Base-by-base conservation (phyloP, 2,888 invertebrate genomes). In the Seira ritae region DNA sequence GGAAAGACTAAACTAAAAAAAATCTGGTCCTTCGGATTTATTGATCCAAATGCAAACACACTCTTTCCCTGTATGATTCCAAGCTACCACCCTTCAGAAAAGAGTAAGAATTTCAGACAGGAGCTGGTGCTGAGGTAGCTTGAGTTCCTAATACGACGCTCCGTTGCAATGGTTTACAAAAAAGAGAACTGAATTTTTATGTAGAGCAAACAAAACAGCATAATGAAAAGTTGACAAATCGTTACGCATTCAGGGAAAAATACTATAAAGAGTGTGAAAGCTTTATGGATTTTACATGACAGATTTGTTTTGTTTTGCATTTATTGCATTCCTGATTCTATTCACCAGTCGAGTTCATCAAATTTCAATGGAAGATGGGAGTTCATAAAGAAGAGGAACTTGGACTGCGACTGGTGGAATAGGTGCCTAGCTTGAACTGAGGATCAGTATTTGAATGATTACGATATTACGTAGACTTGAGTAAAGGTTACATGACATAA, bases 321-420 rank as follows among this genome's bases (percentile, higher is more conserved):
- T 75, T 75, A 75, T 75, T 75, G 17, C 75, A 75, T 75, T 75
- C 75, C 75, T n/a, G 50, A 75, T 75, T 75, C 50, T 75, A 23
- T 22, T 75, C 75, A 46, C n/a, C 15, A 66, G 42, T 60, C 17
- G 23, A 75, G 75, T 67, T 67, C 67, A 75, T 46, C 24, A 22
- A 46, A 67, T 50, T 17, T 23, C 67, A 75, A 22, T 75, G 42
- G 37, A 73, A 23, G 6, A 12, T 42, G 12, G 6, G 42, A 42
- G 42, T 42, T 42, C 6, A 42, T 42, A 42, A 42, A 42, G 12
- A 42, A 4, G 42, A 42, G 42, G 42, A 42, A 42, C 42, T 42
- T 4, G 42, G 12, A 42, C 42, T 42, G 12, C n/a, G n/a, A n/a
- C n/a, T n/a, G n/a, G n/a, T n/a, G n/a, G n/a, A n/a, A n/a, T n/a